Base-by-base conservation (phyloP, 2,888 invertebrate genomes). In the Automeris io region DNA sequence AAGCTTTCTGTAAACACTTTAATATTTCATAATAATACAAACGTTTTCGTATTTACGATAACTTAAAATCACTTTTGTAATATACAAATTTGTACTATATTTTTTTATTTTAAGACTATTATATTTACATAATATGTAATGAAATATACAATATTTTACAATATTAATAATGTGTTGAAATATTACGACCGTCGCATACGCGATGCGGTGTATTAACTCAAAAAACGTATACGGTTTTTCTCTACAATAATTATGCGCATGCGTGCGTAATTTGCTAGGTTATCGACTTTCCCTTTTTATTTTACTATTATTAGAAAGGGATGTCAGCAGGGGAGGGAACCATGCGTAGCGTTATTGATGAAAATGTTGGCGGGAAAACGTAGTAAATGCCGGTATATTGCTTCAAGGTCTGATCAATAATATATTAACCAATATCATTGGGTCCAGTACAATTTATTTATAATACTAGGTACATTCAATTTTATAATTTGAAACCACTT, bases 311-410 rank as follows among this genome's bases (percentile, higher is more conserved):
- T n/a, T 24, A 35, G 57, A 76, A 52, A 49, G 72, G 64, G 73
- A 65, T 33, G 43, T 57, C 37, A 23, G 40, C 42, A 50, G 33
- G 40, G 48, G 49, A 51, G 57, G 48, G 60, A 51, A 68, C 76
- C 82, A 77, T 86, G 83, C 85, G 85, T 83, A 74, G 65, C 78
- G 70, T 71, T 86, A 86, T 86, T 79, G 85, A 86, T 71, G 65
- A 59, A 71, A 62, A 52, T 50, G 54, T 66, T 71, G 72, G 78
- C 74, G 90, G 89, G 72, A 75, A 70, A 53, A 22, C n/a, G n/a
- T 16, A 19, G 39, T 1, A 73, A n/a, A n/a, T n/a, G n/a, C n/a
- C n/a, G n/a, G n/a, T n/a, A n/a, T n/a, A n/a, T n/a, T n/a, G n/a
- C n/a, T n/a, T n/a, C n/a, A n/a, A n/a, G n/a, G n/a, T n/a, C n/a